phyloP scores from a whole-genome alignment of 2,113 vertebrate species.

The Oxyruncus cristatus region DNA sequence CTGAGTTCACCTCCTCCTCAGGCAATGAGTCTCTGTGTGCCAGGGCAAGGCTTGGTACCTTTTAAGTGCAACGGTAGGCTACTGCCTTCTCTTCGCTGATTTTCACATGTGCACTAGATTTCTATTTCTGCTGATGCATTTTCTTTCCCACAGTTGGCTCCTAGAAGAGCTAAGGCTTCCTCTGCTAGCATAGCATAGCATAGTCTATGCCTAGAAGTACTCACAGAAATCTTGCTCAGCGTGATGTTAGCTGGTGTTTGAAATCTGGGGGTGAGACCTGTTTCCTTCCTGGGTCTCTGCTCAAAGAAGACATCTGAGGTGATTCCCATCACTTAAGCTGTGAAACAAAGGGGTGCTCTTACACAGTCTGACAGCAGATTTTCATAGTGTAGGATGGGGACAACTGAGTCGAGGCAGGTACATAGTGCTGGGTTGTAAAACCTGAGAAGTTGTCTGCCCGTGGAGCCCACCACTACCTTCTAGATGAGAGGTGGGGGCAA shows the following conservation, averaged over 20 bases:
- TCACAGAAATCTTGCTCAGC: background rate
- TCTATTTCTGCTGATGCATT: background rate
- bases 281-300: background rate
- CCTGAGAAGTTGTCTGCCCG: background rate
- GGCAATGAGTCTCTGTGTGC: background rate
- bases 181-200: background rate
- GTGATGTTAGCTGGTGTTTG: background rate
- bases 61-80: background rate
- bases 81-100: background rate
- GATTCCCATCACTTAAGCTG: background rate
- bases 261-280: background rate
- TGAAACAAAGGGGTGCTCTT: background rate
- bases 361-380: background rate
- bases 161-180: background rate
- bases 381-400: background rate
- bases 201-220: background rate
- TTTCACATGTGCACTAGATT: background rate
- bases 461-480: background rate
- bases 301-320: background rate
- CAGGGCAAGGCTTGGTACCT: background rate
- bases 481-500: background rate
- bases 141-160: background rate
- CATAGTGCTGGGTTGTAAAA: fast-evolving
- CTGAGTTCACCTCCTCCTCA: fast-evolving
- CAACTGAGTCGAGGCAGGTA: background rate